Conservation (phyloP, 2,797 vertebrate genomes). For the Tapera naevia region DNA sequence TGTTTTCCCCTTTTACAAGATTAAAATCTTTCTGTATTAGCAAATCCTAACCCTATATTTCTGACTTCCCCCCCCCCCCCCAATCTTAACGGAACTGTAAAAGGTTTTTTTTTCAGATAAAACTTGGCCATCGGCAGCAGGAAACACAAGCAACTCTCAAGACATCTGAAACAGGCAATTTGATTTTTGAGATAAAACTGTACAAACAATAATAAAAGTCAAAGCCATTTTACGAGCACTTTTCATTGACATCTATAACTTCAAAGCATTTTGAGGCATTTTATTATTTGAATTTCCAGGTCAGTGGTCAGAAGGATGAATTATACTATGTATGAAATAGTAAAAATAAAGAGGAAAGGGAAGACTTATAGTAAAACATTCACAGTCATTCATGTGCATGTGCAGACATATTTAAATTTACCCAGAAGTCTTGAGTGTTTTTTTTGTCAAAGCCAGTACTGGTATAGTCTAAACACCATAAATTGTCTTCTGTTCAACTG, state of each 20-base stretch:
- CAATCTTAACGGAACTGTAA: conserved; percentile 16
- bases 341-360: conserved; percentile 22
- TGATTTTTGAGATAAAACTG: conserved; percentile 42
- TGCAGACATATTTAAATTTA: conserved; percentile 47
- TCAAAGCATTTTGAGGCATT: conserved; percentile 27
- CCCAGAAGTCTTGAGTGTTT: background rate
- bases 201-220: conserved; percentile 44
- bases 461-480: conserved; percentile 55
- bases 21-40: background rate
- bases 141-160: conserved; percentile 23
- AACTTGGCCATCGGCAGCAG: background rate
- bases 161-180: background rate
- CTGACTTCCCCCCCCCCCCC: background rate
- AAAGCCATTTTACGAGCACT: conserved; percentile 33
- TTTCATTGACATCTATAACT: conserved; percentile 1
- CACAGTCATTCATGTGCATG: background rate
- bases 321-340: conserved; percentile 16
- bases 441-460: conserved; percentile 44
- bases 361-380: background rate
- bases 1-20: background rate
- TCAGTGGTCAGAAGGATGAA: background rate
- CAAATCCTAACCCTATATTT: background rate
- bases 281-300: conserved; percentile 39
- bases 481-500: conserved; percentile 42
- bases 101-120: background rate